Evolutionary conservation across 2,888 invertebrate genomes (phyloP).

Genomic region (Lithophane socia): DNA sequence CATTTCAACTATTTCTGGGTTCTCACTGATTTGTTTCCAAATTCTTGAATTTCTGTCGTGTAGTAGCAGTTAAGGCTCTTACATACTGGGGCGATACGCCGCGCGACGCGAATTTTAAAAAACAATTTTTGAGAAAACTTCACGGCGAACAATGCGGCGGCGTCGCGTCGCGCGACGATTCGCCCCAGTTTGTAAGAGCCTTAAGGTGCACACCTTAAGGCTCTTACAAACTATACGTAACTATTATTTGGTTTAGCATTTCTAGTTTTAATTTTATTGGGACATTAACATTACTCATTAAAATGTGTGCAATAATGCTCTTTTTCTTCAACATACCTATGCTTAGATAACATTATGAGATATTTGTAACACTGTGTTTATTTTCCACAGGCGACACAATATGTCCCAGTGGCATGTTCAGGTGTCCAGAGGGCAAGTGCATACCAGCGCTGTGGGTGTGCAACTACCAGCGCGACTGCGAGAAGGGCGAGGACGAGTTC

Average conservation of each 20-base stretch:
- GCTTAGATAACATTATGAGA: neutral
- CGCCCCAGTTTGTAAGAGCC: no score
- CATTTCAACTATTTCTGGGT: neutral
- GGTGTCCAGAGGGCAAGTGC: conserved; percentile 96
- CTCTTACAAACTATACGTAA: no score
- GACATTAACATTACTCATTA: neutral
- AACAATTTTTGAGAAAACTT: no score
- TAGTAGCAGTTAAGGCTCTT: no score
- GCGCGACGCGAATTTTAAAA: no score
- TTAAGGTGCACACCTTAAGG: no score
- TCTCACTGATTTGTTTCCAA: neutral
- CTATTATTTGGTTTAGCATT: neutral
- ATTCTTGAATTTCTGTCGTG: neutral
- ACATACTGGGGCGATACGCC: no score
- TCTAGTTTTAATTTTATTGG: neutral
- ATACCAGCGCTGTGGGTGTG: conserved; percentile 96
- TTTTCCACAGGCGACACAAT: conserved; percentile 84
- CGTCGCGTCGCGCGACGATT: no score
- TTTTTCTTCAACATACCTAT: neutral
- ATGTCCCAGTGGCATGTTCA: conserved; percentile 95
- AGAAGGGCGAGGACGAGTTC: conserved; percentile 97
- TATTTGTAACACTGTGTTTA: conserved; percentile 8
- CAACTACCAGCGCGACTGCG: conserved; percentile 98
- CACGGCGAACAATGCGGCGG: no score
- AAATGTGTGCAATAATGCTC: neutral